Evolutionary conservation across 2,113 vertebrate genomes (phyloP).

Genomic region (Sturnira hondurensis): DNA sequence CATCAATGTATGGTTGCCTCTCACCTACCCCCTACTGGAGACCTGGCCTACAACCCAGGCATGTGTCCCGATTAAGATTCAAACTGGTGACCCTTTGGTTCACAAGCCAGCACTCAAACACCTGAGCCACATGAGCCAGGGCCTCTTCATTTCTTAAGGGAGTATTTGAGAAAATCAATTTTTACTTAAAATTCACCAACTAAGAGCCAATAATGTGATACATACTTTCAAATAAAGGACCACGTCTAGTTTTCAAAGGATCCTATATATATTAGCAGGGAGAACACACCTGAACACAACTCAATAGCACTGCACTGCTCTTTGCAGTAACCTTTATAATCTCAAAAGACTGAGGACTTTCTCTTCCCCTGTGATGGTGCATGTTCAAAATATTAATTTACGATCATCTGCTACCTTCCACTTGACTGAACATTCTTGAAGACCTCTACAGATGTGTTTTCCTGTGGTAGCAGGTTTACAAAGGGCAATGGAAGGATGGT

Average conservation of each 20-base stretch:
- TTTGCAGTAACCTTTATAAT: background rate
- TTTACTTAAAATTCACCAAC: background rate
- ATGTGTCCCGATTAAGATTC: too few species aligned
- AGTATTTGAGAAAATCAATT: background rate
- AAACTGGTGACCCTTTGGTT: too few species aligned
- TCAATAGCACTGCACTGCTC: background rate
- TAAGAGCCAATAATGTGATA: background rate
- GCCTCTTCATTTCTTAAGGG: background rate
- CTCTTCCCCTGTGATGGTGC: background rate
- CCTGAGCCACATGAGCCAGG: too few species aligned
- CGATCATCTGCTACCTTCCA: background rate
- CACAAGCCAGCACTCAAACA: too few species aligned
- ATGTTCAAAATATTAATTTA: background rate
- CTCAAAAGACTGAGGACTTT: background rate
- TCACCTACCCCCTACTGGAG: too few species aligned
- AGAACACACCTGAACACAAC: background rate
- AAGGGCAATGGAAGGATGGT: background rate
- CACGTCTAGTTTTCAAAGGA: background rate
- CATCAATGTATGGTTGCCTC: too few species aligned
- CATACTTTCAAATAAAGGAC: background rate
- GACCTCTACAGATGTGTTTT: background rate
- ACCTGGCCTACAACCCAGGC: too few species aligned
- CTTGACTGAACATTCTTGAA: background rate
- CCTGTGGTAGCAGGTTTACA: background rate
- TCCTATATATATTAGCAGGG: background rate